Evolutionary conservation across 2,797 vertebrate species (phyloP), one percentile per base, ranked within the genome.

Genomic region (Gallinago solitaria): DNA sequence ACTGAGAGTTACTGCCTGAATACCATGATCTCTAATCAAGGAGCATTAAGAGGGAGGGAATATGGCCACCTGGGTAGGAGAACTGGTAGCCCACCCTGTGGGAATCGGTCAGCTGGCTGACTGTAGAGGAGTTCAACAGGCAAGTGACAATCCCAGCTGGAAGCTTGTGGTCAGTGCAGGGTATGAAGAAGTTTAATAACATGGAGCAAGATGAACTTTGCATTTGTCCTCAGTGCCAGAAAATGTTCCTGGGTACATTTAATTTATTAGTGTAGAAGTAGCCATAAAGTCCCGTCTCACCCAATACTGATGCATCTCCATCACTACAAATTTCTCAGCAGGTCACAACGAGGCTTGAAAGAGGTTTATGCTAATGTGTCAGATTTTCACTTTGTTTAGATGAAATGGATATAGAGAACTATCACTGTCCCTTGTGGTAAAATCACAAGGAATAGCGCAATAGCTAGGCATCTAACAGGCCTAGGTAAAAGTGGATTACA

Each of bases 321-420:
- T 90, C 93, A 90, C 47, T 30, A 35, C 39, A 73, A 32, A 89
- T 89, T 91, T 76, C 78, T 80, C 60, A 60, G 25, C 45, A 77
- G 71, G 84, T 77, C 81, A 77, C 8, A 11, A 21, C 16, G 5
- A 7, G 63, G 32, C 74, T 89, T 84, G 73, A 79, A 73, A 93
- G 56, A 81, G 32, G 53, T 61, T 89, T 86, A 56, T 78, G 71
- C 47, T 71, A 71, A 93, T 80, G 43, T 71, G 54, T 89, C 68
- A 77, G 39, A 80, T 92, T 90, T 93, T 92, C 88, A 83, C 51
- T 87, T 93, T 84, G 63, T 73, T 96, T 93, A 83, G 82, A 59
- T 83, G 56, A 68, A 90, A 92, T 53, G 41, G 35, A 51, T 65
- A 65, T 17, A 65, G 39, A 67, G 67, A 88, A 39, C 59, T 35